Percentiles rank a stretch among this genome's conserved stretches.
These are phyloP conservation scores for Emys orbicularis DNA, from an alignment of 2,797 vertebrate species.

Conservation along the genomic window DNA sequence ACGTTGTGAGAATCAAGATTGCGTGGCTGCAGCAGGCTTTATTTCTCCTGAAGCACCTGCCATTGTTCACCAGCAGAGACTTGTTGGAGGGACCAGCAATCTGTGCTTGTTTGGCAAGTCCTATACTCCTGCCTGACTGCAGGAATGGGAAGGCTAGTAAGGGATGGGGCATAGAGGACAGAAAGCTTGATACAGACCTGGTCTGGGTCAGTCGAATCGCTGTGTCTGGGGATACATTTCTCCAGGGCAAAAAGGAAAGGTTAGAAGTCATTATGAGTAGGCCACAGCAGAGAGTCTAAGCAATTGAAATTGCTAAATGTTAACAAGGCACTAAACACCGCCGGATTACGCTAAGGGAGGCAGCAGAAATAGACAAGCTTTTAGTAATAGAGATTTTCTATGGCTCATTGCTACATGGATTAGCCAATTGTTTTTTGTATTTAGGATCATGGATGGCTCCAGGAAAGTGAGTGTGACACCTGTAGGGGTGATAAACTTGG, in stretches of 20 bases:
- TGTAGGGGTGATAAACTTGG: too few species aligned
- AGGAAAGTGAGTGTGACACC: background rate
- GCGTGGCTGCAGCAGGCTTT: background rate
- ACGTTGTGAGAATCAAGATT: background rate
- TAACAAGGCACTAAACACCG: background rate
- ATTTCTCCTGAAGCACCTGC: background rate
- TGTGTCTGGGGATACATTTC: background rate
- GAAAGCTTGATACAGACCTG: background rate
- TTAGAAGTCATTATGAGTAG: background rate
- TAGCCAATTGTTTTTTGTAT: background rate
- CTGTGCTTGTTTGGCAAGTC: background rate
- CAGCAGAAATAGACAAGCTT: too few species aligned
- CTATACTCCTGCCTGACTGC: background rate
- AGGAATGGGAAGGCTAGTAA: background rate
- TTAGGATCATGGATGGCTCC: background rate
- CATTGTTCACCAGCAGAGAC: accelerated
- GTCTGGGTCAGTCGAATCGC: accelerated
- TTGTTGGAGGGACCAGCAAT: accelerated
- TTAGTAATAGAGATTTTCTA: background rate
- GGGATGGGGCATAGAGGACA: background rate
- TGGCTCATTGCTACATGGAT: background rate
- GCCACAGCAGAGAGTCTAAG: background rate
- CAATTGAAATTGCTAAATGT: background rate
- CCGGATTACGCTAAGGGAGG: background rate
- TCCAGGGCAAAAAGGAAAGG: accelerated